Percentiles rank a stretch among this genome's conserved stretches.
These are phyloP conservation scores for Bovichtus diacanthus DNA, from an alignment of 2,797 vertebrate genomes.

Conservation along the genomic window DNA sequence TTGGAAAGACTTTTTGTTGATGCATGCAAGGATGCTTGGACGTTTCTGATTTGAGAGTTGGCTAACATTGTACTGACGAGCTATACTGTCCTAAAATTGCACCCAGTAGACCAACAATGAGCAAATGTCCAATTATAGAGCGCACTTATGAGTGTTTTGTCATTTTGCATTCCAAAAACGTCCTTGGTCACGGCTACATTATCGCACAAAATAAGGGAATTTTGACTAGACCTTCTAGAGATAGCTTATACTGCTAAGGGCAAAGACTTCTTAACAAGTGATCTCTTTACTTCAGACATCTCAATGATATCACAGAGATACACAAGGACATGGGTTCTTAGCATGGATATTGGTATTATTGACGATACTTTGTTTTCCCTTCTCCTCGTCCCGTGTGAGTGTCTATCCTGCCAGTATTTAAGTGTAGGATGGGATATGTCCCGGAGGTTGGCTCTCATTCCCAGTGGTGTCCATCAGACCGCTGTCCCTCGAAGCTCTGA, in stretches of 20 bases:
- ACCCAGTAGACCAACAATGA: conserved; percentile 16
- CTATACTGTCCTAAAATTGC: conserved; percentile 14
- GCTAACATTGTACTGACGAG: conserved; percentile 12
- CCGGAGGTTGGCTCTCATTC: conserved; percentile 80
- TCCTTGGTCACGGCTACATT: neutral
- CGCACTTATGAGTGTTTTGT: neutral
- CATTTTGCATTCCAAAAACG: neutral
- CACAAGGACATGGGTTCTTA: conserved; percentile 8
- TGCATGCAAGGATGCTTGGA: neutral
- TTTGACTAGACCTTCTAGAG: neutral
- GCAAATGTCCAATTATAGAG: neutral
- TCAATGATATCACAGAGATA: conserved; percentile 3
- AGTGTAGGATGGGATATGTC: conserved; percentile 70
- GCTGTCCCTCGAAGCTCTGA: conserved; percentile 82
- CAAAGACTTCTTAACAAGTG: neutral
- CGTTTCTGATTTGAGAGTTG: conserved; percentile 12
- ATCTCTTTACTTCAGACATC: conserved; percentile 6
- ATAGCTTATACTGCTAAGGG: neutral
- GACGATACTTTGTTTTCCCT: conserved; percentile 14
- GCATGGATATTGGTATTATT: conserved; percentile 31
- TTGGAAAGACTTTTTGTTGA: conserved; percentile 9
- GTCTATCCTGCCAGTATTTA: conserved; percentile 64
- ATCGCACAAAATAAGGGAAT: neutral
- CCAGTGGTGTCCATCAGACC: conserved; percentile 85
- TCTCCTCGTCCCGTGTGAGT: conserved; percentile 24